Base-by-base conservation (phyloP, 2,888 invertebrate species). In the Drosophila prolongata region DNA sequence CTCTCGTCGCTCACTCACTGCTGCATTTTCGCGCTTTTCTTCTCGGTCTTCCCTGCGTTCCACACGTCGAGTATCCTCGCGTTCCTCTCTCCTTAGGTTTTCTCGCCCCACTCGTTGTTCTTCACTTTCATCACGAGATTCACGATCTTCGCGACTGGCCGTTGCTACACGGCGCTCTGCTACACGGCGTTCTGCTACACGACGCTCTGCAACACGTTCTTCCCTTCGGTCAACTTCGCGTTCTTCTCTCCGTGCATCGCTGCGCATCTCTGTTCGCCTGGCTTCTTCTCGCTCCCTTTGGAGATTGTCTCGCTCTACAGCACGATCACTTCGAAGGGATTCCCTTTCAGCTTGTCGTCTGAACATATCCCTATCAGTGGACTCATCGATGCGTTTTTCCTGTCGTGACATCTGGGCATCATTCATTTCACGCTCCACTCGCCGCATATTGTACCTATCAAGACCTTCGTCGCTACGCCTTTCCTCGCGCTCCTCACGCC, bases 11-110 rank as follows among this genome's bases (percentile, higher is more conserved):
- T 76, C 61, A 1, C 34, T 42, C 30, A 16, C 14, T 0, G 44
- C 66, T 0, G 53, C 11, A 3, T 43, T 10, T 9, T 42, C 57
- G 5, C 57, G 43, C 0, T 27, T 13, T n/a, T n/a, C 56, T n/a
- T 38, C 38, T 14, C 43, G 50, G 6, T 35, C 46, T n/a, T 52
- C 66, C 5, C 44, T 49, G 35, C 40, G 44, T 2, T 43, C 24
- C 8, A 19, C 47, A 10, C 9, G 16, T 24, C 40, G 52, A 13
- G 34, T 13, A 6, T 10, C n/a, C 9, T 30, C 49, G 1, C 50
- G 65, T 4, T 57, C 52, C 6, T 46, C 50, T 27, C 52, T 34
- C 11, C 64, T 35, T 11, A 37, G 16, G 11, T 46, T 38, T 6
- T 52, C 68, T 5, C 35, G 38, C 43, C 54, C 65, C 1, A 3